Evolutionary conservation across 2,797 vertebrate species (phyloP), one percentile per base, ranked within the genome.

Genomic region (Gymnoscopelus braueri): DNA sequence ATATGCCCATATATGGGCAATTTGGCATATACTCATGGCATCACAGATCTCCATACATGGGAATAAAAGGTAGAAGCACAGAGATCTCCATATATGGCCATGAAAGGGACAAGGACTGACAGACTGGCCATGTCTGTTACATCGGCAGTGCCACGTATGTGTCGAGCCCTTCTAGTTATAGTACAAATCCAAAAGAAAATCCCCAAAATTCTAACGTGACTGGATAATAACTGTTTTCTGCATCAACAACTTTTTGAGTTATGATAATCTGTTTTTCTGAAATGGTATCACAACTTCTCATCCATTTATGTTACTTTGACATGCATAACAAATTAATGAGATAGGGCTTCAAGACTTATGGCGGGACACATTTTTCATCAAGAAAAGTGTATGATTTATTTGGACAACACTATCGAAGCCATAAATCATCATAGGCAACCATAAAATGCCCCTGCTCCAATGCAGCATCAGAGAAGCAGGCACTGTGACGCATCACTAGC

Each of bases 271-370:
- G 72, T 4, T 51, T 39, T 47, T 4, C 11, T 24, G 3, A 63
- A 79, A 61, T 32, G 64, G 59, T 47, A 48, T 74, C 60, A 19
- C 0, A 2, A 47, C 58, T 57, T 67, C 65, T 58, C 13, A 74
- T 81, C 69, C 66, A 13, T 10, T 67, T 75, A 71, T 58, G 77
- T 71, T 15, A 63, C 66, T 75, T 82, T 77, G 79, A 83, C 79
- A 75, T 2, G 29, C 52, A 62, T 53, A 24, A 60, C 62, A 63
- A 72, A 67, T 63, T 56, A 81, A 77, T 75, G 67, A 79, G 57
- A 23, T 26, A 8, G 7, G 23, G 39, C 39, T 76, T 60, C 32
- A 54, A 69, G 32, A 58, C 58, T 35, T 62, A 26, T 14, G 8
- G 26, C 2, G 8, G 24, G 47, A 35, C 54, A 10, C 32, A 57